Percentiles rank a stretch among this genome's conserved stretches.
Conservation (phyloP, 2,113 vertebrate genomes). For the Melanerpes aurifrons region DNA sequence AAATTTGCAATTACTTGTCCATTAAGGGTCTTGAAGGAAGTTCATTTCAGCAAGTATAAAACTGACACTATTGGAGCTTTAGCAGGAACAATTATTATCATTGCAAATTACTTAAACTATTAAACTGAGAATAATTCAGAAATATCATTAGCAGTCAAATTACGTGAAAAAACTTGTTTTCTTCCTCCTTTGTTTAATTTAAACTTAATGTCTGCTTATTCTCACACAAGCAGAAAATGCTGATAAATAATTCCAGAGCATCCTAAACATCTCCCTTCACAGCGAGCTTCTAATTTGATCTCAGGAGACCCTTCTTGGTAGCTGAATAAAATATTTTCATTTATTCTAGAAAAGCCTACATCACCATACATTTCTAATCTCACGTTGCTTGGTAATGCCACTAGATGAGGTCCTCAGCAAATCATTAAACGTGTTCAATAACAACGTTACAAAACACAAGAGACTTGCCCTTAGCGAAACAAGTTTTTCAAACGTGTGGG, state of each 20-base stretch:
- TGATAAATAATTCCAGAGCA: conserved; percentile 87
- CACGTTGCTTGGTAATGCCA: conserved; percentile 76
- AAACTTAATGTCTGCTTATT: conserved; percentile 85
- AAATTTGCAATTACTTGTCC: conserved; percentile 74
- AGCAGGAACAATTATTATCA: conserved; percentile 74
- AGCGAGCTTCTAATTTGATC: conserved; percentile 89
- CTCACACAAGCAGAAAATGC: conserved; percentile 81
- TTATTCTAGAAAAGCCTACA: conserved; percentile 77
- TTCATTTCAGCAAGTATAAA: conserved; percentile 70
- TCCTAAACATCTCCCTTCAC: conserved; percentile 86
- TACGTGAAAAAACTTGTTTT: conserved; percentile 76
- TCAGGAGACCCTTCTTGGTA: conserved; percentile 79
- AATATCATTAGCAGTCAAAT: conserved; percentile 84
- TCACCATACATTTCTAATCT: conserved; percentile 82
- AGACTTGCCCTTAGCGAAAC: conserved; percentile 76
- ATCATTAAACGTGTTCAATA: conserved; percentile 87
- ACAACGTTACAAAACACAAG: conserved; percentile 81
- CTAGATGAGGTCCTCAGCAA: conserved; percentile 84
- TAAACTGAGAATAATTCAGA: conserved; percentile 81
- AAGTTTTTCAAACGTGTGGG: conserved; percentile 69
- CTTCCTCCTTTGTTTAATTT: conserved; percentile 83
- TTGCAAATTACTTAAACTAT: conserved; percentile 82
- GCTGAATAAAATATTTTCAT: conserved; percentile 84
- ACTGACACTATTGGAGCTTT: conserved; percentile 53
- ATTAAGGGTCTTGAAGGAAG: conserved; percentile 73